These are phyloP conservation scores for Calidris pugnax DNA, from an alignment of 2,113 vertebrate genomes.

Conservation along the genomic window DNA sequence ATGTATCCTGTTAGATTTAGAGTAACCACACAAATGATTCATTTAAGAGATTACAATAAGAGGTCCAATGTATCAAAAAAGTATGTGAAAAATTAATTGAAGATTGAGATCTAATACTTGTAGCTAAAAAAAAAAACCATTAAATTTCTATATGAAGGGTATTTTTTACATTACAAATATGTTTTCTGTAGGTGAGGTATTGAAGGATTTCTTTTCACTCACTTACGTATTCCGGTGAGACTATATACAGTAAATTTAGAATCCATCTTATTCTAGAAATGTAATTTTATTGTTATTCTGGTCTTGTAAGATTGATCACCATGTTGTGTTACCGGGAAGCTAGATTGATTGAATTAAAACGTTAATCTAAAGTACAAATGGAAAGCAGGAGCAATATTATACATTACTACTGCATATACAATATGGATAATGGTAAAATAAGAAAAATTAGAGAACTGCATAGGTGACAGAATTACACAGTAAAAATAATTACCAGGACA, in stretches of 20 bases:
- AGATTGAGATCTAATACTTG: not conserved
- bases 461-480: slow-evolving; percentile 31
- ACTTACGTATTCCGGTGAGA: not conserved
- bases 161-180: not conserved
- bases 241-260: slow-evolving; percentile 9
- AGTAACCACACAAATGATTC: not conserved
- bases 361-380: slow-evolving; percentile 44
- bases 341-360: slow-evolving; percentile 55
- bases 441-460: slow-evolving; percentile 12
- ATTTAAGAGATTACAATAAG: not conserved
- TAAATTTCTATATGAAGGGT: not conserved
- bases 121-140: not conserved
- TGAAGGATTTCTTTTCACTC: slow-evolving; percentile 13
- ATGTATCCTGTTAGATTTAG: not conserved
- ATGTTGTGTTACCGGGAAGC: not conserved
- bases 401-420: slow-evolving; percentile 14
- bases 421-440: slow-evolving; percentile 22
- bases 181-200: not conserved
- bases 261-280: slow-evolving; percentile 48
- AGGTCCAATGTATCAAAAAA: not conserved
- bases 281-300: slow-evolving; percentile 48
- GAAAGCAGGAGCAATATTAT: slow-evolving; percentile 29
- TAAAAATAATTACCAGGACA: slow-evolving; percentile 8
- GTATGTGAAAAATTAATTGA: not conserved
- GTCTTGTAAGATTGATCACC: slow-evolving; percentile 43